Conservation (phyloP, 37 sponge, comb jelly and placozoan genomes). For the Geodia barretti region DNA sequence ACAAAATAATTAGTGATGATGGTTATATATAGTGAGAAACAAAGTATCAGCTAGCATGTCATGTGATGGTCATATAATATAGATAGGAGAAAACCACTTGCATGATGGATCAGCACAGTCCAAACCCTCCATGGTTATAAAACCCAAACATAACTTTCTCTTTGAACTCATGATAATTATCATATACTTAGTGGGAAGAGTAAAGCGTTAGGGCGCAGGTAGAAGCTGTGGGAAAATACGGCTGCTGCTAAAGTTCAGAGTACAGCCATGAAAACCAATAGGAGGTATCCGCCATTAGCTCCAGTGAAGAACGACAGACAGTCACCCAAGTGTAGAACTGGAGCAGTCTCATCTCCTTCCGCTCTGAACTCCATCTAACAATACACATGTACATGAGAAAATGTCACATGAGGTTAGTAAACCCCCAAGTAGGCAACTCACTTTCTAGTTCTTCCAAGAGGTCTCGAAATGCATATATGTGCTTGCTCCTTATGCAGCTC, state of each 20-base stretch:
- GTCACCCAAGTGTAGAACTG: background rate
- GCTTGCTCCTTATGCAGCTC: constrained; percentile 8
- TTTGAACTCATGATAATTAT: background rate
- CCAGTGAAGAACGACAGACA: constrained; percentile 29
- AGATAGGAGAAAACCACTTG: too few relatives aligned
- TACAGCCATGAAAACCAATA: background rate
- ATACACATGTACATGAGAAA: too few relatives aligned
- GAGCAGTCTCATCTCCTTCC: constrained; percentile 10
- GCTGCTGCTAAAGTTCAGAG: background rate
- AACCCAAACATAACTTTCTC: background rate
- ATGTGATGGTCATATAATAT: background rate
- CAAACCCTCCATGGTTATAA: background rate
- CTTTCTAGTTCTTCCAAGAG: constrained; percentile 47
- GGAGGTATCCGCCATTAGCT: constrained; percentile 11
- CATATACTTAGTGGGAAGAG: background rate
- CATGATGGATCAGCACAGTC: background rate
- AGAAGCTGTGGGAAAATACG: background rate
- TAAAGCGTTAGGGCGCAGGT: background rate
- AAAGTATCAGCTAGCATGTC: background rate
- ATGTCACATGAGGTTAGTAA: too few relatives aligned
- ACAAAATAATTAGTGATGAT: background rate
- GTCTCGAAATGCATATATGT: constrained; percentile 3
- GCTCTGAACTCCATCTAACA: too few relatives aligned
- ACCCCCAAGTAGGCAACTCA: too few relatives aligned
- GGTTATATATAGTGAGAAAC: background rate